These are phyloP conservation scores for Diorhabda elongata DNA, from an alignment of 1,140 invertebrate species.

Conservation along the genomic window DNA sequence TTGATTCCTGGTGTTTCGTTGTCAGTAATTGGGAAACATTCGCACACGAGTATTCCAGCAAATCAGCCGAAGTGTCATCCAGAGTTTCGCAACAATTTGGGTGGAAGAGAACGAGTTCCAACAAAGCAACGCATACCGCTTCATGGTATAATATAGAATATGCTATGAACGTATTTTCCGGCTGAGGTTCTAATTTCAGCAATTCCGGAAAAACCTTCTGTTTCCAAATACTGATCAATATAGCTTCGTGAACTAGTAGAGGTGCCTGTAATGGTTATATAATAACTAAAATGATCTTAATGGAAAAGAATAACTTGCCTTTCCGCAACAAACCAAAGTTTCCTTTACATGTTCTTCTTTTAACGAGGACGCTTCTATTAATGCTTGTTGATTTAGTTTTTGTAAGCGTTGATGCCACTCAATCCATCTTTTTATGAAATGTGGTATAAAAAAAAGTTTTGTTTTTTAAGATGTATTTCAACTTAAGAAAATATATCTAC, in stretches of 20 bases:
- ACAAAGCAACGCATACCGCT: conserved; percentile 57
- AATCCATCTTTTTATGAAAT: conserved; percentile 58
- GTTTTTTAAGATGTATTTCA: too few species aligned
- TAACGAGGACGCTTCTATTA: conserved; percentile 63
- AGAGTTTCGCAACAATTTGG: conserved; percentile 63
- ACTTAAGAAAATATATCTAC: too few species aligned
- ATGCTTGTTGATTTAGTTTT: conserved; percentile 74
- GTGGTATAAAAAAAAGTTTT: too few species aligned
- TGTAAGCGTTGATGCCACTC: conserved; percentile 72
- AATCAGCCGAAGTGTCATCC: conserved; percentile 64
- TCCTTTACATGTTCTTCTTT: conserved; percentile 72
- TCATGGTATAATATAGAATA: conserved; percentile 55
- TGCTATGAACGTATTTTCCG: conserved; percentile 64
- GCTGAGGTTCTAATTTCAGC: conserved; percentile 59
- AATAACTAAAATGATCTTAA: not conserved
- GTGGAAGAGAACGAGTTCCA: conserved; percentile 74
- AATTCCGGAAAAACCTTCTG: conserved; percentile 67
- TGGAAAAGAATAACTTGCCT: conserved; percentile 50
- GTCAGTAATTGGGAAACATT: conserved; percentile 42
- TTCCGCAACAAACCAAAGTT: conserved; percentile 59
- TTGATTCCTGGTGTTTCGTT: conserved; percentile 42
- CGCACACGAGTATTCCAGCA: conserved; percentile 66
- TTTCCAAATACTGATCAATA: conserved; percentile 73
- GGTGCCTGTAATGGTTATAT: conserved; percentile 3
- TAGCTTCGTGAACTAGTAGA: conserved; percentile 66